phyloP scores from a whole-genome alignment of 2,113 vertebrate genomes.

The Isurus oxyrinchus region DNA sequence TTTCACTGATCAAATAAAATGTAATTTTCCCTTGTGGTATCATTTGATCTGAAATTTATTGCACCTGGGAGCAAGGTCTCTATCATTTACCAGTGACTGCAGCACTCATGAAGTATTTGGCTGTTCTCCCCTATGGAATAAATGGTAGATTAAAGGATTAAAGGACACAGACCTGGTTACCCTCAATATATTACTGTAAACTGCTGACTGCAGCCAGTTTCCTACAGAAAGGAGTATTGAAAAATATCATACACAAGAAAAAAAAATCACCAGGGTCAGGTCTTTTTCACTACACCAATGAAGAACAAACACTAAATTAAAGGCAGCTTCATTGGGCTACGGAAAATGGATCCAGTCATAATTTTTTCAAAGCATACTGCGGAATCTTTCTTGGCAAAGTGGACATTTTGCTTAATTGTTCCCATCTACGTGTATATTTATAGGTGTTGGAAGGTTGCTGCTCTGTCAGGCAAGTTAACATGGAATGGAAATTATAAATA shows the following conservation, averaged over 20 bases:
- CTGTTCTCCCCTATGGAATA: not conserved
- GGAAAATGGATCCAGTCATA: constrained; percentile 7
- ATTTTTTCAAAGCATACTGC: not conserved
- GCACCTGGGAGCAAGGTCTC: constrained; percentile 20
- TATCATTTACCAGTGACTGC: constrained; percentile 30
- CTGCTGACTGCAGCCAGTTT: constrained; percentile 36
- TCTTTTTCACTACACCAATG: not conserved
- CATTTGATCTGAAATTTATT: constrained; percentile 37
- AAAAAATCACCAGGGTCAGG: constrained; percentile 40
- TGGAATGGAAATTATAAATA: not conserved
- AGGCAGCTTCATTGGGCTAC: constrained; percentile 38
- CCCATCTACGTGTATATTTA: not conserved
- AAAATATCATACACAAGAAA: not conserved
- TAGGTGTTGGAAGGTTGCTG: not conserved
- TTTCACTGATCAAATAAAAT: constrained; percentile 14
- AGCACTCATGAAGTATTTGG: constrained; percentile 43
- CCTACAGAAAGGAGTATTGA: constrained; percentile 45
- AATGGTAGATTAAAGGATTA: constrained; percentile 42
- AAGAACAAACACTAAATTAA: constrained; percentile 41
- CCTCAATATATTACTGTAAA: constrained; percentile 42
- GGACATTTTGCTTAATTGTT: not conserved
- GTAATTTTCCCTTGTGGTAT: constrained; percentile 4
- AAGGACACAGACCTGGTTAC: constrained; percentile 41
- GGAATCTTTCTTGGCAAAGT: too few species aligned
- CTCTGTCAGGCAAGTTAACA: not conserved